Evolutionary conservation across 2,888 invertebrate genomes (phyloP).

Genomic region (Drosophila lutescens): DNA sequence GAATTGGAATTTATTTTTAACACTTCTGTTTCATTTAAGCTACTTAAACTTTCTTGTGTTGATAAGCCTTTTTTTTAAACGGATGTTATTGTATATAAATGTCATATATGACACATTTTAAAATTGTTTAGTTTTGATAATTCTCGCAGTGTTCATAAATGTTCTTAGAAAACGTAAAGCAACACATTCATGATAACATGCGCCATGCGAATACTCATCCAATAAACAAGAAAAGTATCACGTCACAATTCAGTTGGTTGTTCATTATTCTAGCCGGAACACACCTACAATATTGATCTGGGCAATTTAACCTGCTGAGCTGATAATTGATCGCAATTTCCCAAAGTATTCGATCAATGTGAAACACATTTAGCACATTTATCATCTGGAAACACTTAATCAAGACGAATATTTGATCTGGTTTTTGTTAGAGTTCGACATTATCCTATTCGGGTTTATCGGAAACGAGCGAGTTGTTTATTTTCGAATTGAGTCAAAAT

Average conservation of each 20-base stretch:
- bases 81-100: no score
- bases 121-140: neutral
- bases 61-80: no score
- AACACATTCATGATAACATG: constrained; percentile 23
- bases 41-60: no score
- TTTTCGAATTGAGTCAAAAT: constrained; percentile 29
- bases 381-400: constrained; percentile 27
- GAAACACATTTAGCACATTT: constrained; percentile 24
- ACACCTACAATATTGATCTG: constrained; percentile 5
- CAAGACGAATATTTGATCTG: constrained; percentile 18
- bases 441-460: neutral
- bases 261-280: neutral
- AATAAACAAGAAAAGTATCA: constrained; percentile 15
- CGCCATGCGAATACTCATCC: constrained; percentile 15
- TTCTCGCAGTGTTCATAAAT: no score
- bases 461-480: constrained; percentile 16
- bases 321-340: constrained; percentile 30
- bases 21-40: no score
- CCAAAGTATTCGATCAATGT: constrained; percentile 20
- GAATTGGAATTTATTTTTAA: neutral
- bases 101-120: neutral
- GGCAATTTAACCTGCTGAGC: constrained; percentile 8
- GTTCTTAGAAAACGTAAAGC: neutral
- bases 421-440: constrained; percentile 3
- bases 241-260: constrained; percentile 13